Evolutionary conservation across 2,888 invertebrate species (phyloP), one percentile per base, ranked within the genome.

Genomic region (Calliphora vomitoria): DNA sequence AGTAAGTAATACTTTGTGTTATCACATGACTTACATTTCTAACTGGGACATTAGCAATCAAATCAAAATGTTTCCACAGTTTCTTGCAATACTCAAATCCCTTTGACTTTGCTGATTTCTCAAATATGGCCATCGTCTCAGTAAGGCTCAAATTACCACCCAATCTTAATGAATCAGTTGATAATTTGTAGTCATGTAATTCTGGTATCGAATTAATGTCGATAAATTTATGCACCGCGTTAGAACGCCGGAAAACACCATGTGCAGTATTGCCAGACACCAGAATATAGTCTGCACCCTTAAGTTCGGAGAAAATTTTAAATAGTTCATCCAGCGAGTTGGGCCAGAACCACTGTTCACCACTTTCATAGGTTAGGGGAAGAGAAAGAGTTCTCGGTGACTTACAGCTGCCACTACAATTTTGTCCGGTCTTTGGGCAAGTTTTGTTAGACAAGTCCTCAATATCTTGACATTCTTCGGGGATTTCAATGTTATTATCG

Each of bases 231-330:
- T 94, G 94, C 75, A 93, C 90, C 13, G 90, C 87, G 0, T 79
- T 53, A 3, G 89, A 83, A 13, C 93, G 91, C 4, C 94, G 92
- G 88, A 93, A 95, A 2, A 95, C 94, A 13, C 97, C 97, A 93
- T 95, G 96, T 4, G 96, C 96, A 1, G 97, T 97, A 90, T 97
- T 97, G 18, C 97, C 97, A 35, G 95, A 96, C 0, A 97, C 95
- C 11, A 97, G 91, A 92, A 95, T 95, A 88, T 96, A 96, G 11
- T 94, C 93, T 8, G 94, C 93, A 64, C 89, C 85, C 69, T 85
- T 66, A 0, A 89, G 75, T 5, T 88, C 66, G 4, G 93, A 91
- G 38, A 97, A 82, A 0, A 91, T 90, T 25, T 64, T 58, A 68
- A 92, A 92, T 25, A 92, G 83, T 8, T 93, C 90, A 0, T 66